Evolutionary conservation across 2,797 vertebrate genomes (phyloP), one percentile per base, ranked within the genome.

Genomic region (Carapus acus): DNA sequence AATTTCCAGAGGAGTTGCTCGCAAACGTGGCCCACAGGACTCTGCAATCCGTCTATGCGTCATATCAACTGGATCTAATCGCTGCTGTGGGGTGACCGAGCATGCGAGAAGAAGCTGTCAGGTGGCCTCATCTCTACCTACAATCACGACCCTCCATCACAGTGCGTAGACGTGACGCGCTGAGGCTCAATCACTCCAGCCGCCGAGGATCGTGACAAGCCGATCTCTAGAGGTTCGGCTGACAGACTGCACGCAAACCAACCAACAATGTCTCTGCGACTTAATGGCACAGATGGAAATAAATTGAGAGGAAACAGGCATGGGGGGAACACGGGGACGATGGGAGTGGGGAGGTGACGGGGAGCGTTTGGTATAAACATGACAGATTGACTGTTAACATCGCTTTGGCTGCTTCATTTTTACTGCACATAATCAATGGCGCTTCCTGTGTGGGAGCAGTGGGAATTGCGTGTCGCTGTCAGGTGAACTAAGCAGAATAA

Each of bases 351-450:
- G 7, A 0, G n/a, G 22, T 39, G 29, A 44, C 54, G 17, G 38
- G 2, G 23, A 21, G 43, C 16, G 8, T 6, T 20, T 22, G 56
- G 7, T 2, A 21, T n/a, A 46, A 51, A 62, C 61, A 41, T 2
- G 15, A 49, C 67, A 40, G 22, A 69, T 3, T 58, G 69, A 44
- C 58, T 47, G 49, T 31, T 37, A 42, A 22, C 60, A 21, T 48
- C 40, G 71, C 62, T 67, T 47, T 22, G 21, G 43, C 45, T 44
- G 57, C 49, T 53, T 65, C 48, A 27, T 63, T 74, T 71, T 52
- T 34, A 50, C 48, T 15, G 20, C 65, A 39, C 40, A 42, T 50
- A 57, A 69, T 72, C 54, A 61, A 42, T 57, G 53, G 17, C 0
- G 34, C 31, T 59, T 54, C 31, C 44, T 44, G n/a, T 43, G 47